These are phyloP conservation scores for Pollachius pollachius DNA, from an alignment of 2,113 vertebrate genomes.

Conservation along the genomic window DNA sequence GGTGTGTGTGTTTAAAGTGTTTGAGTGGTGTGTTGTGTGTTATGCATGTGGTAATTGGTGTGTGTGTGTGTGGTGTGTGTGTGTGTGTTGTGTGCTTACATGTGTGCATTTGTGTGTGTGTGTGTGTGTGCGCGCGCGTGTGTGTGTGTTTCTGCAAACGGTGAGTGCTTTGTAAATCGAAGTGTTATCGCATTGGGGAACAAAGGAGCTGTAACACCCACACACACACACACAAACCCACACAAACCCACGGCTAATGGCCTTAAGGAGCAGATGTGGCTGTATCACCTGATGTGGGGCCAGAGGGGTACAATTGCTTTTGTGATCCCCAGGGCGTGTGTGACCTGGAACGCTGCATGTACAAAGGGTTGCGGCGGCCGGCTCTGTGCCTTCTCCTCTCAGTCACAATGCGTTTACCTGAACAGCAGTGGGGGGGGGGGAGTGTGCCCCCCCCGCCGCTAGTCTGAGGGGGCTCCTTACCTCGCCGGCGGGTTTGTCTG, in stretches of 20 bases:
- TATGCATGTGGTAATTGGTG: background rate
- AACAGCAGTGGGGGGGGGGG: background rate
- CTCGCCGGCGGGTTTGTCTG: too few species aligned
- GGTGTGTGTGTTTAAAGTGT: too few species aligned
- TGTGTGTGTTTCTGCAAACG: background rate
- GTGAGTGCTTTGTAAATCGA: background rate
- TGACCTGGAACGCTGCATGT: slow-evolving; percentile 42
- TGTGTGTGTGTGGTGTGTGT: background rate
- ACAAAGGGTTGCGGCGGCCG: slow-evolving; percentile 37
- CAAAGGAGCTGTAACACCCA: slow-evolving; percentile 12
- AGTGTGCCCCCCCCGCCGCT: too few species aligned
- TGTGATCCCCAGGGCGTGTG: slow-evolving; percentile 33
- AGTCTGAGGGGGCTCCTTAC: too few species aligned
- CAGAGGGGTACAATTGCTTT: slow-evolving; percentile 48
- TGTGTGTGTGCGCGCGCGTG: background rate
- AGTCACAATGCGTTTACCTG: slow-evolving; percentile 36
- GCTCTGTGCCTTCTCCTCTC: slow-evolving; percentile 30
- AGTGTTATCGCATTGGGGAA: slow-evolving; percentile 29
- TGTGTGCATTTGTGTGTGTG: background rate
- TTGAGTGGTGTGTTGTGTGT: too few species aligned
- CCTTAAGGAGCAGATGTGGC: slow-evolving; percentile 29
- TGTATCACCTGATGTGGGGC: slow-evolving; percentile 38
- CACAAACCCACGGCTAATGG: slow-evolving; percentile 23
- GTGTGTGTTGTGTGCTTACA: background rate
- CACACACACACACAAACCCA: slow-evolving; percentile 10